These are phyloP conservation scores for Drosophila mulleri DNA, from an alignment of 2,888 invertebrate genomes.

Conservation along the genomic window DNA sequence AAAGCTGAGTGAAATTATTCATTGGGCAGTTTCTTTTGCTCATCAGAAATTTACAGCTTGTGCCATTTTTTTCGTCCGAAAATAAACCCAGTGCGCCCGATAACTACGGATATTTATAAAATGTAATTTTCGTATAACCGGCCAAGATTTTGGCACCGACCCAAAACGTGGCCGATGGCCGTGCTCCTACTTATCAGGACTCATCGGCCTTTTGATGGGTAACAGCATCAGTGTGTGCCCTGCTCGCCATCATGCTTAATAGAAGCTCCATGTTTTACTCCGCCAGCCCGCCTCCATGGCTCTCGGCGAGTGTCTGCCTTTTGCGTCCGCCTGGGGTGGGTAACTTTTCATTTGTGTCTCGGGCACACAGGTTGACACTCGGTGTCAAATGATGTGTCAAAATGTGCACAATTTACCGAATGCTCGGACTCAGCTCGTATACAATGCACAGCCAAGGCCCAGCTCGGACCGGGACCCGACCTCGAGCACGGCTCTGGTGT, in stretches of 20 bases:
- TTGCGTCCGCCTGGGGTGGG: slow-evolving; percentile 23
- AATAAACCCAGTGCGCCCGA: slow-evolving; percentile 37
- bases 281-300: slow-evolving; percentile 22
- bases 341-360: slow-evolving; percentile 75
- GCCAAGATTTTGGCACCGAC: slow-evolving; percentile 59
- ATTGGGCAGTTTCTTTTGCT: slow-evolving; percentile 51
- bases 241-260: slow-evolving; percentile 55
- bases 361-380: slow-evolving; percentile 67
- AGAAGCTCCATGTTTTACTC: slow-evolving; percentile 51
- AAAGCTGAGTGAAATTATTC: slow-evolving; percentile 56
- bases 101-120: slow-evolving; percentile 53
- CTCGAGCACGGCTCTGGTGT: slow-evolving; percentile 28
- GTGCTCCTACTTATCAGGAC: slow-evolving; percentile 47
- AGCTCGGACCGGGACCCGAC: background rate
- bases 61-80: slow-evolving; percentile 37
- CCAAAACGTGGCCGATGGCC: slow-evolving; percentile 60
- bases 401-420: slow-evolving; percentile 78
- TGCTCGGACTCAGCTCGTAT: slow-evolving; percentile 43
- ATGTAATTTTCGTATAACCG: slow-evolving; percentile 51
- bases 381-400: slow-evolving; percentile 83
- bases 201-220: slow-evolving; percentile 55
- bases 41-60: slow-evolving; percentile 74
- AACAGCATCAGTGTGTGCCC: slow-evolving; percentile 33
- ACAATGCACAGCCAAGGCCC: slow-evolving; percentile 25
- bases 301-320: background rate